Evolutionary conservation across 2,113 vertebrate genomes (phyloP), one percentile per base, ranked within the genome.

Genomic region (Gymnocephalus cernua): DNA sequence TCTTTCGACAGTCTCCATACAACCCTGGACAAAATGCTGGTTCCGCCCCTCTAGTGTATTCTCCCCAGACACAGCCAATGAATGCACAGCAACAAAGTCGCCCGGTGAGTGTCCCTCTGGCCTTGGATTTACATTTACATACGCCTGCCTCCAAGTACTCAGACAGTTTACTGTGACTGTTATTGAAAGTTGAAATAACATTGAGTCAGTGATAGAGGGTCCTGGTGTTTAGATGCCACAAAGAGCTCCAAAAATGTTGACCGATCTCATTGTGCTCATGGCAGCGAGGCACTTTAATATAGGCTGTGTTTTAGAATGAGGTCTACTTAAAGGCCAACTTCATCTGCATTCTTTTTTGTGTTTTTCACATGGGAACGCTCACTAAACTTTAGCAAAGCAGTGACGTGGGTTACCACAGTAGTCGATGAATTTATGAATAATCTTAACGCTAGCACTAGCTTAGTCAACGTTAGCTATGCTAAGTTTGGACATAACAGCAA

Each of bases 1-100:
- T 76, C 27, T 84, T 85, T 82, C 90, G 2, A 80, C 86, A 99
- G 98, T 96, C 97, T 93, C 96, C 97, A 50, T 99, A 98, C 91
- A 96, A 96, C 94, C 95, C 96, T 93, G 97, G 97, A 93, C 98
- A 99, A 95, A 99, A 98, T 95, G 95, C 97, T 92, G 97, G 96
- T 88, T 96, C 98, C 72, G 91, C 97, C 89, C 95, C 98, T 0
- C 50, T 99, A 91, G 96, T 99, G 87, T 99, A 99, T 86, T 96
- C 97, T 92, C 95, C 97, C 89, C 96, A 97, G 92, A 95, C 97
- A 58, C 98, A 99, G 86, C 96, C 96, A 95, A 97, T 99, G 96
- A 99, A 96, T 94, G 95, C 97, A 21, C 98, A 99, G 94, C 97
- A 96, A 91, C 97, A 98, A 89, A 97, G 95, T 89, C 97, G 98